Evolutionary conservation across 2,797 vertebrate genomes (phyloP).

Genomic region (Aphelocoma californica): DNA sequence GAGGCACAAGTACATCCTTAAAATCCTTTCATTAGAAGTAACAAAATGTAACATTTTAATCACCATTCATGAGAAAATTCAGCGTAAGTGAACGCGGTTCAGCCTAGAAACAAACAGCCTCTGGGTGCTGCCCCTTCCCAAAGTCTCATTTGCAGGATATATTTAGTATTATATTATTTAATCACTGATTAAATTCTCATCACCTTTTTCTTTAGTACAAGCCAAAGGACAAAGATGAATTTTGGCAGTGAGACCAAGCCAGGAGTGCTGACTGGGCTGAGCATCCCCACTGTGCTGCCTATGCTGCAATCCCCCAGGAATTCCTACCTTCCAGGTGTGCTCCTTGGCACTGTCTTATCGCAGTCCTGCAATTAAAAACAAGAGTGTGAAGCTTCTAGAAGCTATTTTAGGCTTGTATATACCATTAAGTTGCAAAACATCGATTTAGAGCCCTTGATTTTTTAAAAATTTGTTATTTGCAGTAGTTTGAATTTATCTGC

Average conservation of each 20-base stretch:
- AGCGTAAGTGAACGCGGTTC: not conserved
- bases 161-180: not conserved
- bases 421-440: not conserved
- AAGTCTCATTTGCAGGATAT: not conserved
- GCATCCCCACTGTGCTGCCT: not conserved
- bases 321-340: conserved; percentile 90
- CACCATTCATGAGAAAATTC: not conserved
- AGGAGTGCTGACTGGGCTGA: not conserved
- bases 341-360: conserved; percentile 90
- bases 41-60: not conserved
- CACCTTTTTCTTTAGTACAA: not conserved
- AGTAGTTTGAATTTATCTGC: not conserved
- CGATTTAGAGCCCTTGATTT: rapidly evolving
- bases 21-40: not conserved
- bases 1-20: not conserved
- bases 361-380: conserved; percentile 79
- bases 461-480: not conserved
- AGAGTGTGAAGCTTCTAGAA: conserved; percentile 32
- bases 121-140: not conserved
- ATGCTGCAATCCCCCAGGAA: not conserved
- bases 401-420: not conserved
- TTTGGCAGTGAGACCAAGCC: not conserved
- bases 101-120: not conserved
- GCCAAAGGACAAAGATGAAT: not conserved
- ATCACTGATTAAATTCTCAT: not conserved